phyloP scores from a whole-genome alignment of 1,140 invertebrate genomes.

The Drosophila chauvacae region DNA sequence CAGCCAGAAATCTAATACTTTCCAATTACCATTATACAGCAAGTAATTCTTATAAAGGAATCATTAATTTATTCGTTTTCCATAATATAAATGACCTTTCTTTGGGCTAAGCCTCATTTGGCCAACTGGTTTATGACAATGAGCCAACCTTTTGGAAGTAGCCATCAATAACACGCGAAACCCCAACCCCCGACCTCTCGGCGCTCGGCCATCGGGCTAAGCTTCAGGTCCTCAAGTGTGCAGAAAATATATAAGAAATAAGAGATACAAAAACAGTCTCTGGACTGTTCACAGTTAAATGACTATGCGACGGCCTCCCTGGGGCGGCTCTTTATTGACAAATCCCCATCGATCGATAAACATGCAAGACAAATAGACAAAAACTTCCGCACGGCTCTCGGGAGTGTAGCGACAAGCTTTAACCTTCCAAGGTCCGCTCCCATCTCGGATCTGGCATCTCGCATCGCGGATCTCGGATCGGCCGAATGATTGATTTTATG shows the following conservation, averaged over 20 bases:
- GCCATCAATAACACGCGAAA: slow-evolving; percentile 50
- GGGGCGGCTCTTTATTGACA: slow-evolving; percentile 67
- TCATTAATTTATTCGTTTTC: slow-evolving; percentile 33
- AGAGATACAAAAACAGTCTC: slow-evolving; percentile 28
- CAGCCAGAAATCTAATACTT: slow-evolving; percentile 27
- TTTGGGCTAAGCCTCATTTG: slow-evolving; percentile 19
- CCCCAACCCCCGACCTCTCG: slow-evolving; percentile 11
- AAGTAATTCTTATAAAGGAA: slow-evolving; percentile 6
- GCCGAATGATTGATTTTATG: slow-evolving; percentile 78
- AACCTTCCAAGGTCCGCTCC: slow-evolving; percentile 66
- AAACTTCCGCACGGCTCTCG: slow-evolving; percentile 65
- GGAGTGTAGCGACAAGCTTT: slow-evolving; percentile 53
- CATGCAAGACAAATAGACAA: slow-evolving; percentile 59
- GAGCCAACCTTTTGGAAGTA: slow-evolving; percentile 49
- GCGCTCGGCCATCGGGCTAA: slow-evolving; percentile 13
- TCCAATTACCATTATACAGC: slow-evolving; percentile 24
- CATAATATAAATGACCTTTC: slow-evolving; percentile 41
- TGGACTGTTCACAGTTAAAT: slow-evolving; percentile 65
- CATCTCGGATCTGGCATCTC: slow-evolving; percentile 43
- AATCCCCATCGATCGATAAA: slow-evolving; percentile 72
- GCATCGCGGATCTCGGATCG: slow-evolving; percentile 36
- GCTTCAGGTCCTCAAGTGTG: slow-evolving; percentile 44
- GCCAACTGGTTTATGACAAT: slow-evolving; percentile 59
- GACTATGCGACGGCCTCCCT: slow-evolving; percentile 66
- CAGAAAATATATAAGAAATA: slow-evolving; percentile 29